Conservation (phyloP, 2,888 invertebrate species). For the Mechanitis messenoides region DNA sequence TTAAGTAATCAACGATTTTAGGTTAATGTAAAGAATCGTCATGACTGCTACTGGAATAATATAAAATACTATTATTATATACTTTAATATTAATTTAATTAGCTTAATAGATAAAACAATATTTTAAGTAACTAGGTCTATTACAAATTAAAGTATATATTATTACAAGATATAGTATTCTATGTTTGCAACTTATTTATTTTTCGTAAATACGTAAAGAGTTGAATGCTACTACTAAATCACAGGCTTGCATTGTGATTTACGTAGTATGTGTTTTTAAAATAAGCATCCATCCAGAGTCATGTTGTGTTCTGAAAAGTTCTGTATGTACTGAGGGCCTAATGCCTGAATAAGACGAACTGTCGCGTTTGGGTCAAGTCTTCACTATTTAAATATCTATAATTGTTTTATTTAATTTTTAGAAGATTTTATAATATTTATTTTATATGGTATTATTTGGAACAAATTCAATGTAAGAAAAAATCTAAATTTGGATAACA, state of each 20-base stretch:
- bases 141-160: conserved; percentile 23
- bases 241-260: conserved; percentile 9
- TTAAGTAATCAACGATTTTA: conserved; percentile 10
- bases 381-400: conserved; percentile 26
- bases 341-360: conserved; percentile 12
- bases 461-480: conserved; percentile 23
- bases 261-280: conserved; percentile 6
- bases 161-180: conserved; percentile 17
- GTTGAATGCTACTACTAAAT: conserved; percentile 15
- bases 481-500: conserved; percentile 31
- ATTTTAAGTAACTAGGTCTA: conserved; percentile 24
- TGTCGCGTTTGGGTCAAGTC: conserved; percentile 26
- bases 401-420: conserved; percentile 26
- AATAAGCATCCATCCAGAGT: background rate
- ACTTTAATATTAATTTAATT: conserved; percentile 29
- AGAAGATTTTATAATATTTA: conserved; percentile 29
- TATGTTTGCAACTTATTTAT: conserved; percentile 27
- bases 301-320: conserved; percentile 19
- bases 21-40: conserved; percentile 13
- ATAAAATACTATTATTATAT: conserved; percentile 21
- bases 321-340: conserved; percentile 17
- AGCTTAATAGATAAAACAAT: conserved; percentile 29
- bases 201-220: conserved; percentile 20
- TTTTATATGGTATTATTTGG: conserved; percentile 24
- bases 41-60: conserved; percentile 22